Evolutionary conservation across 2,113 vertebrate genomes (phyloP), one percentile per base, ranked within the genome.

Genomic region (Ancistrus triradiatus): DNA sequence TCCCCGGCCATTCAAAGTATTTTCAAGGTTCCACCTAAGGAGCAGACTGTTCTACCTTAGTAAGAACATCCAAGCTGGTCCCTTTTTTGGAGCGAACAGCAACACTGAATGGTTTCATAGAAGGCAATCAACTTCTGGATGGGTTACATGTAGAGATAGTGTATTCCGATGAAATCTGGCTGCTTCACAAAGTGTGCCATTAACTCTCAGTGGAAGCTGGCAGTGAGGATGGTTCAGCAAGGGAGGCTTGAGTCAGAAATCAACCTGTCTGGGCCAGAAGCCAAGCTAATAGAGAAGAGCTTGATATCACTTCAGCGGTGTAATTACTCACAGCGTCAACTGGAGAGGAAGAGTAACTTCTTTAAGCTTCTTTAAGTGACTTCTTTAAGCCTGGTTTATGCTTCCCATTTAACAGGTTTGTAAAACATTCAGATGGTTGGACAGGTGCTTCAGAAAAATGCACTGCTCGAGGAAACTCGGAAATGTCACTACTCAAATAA

Each of bases 161-260:
- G 47, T 46, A 67, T 68, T 74, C 50, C 38, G 33, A 56, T 59
- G 50, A 69, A 66, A 66, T 48, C 62, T 62, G 72, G 67, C 61
- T 69, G 25, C 35, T 5, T 42, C 24, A 48, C 61, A 69, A 63
- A 59, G 33, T 62, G 55, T 56, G 46, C 61, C 47, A 61, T 74
- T 74, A 65, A 42, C 56, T 61, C 50, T 66, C 53, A 57, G 61
- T 68, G 63, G 22, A 46, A 64, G 40, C 62, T 61, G 61, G 61
- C 63, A 63, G 52, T 28, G 58, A 49, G 62, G 31, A 66, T 38
- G 59, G 47, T 70, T 74, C 24, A 35, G 68, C 50, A 49, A 56
- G 56, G 72, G 51, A 59, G 66, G 62, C 58, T 69, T 15, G 58
- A 67, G 68, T 68, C 52, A 52, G 47, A 55, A 59, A 57, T 68